Evolutionary conservation across 2,113 vertebrate species (phyloP), one percentile per base, ranked within the genome.

Genomic region (Nicator chloris): DNA sequence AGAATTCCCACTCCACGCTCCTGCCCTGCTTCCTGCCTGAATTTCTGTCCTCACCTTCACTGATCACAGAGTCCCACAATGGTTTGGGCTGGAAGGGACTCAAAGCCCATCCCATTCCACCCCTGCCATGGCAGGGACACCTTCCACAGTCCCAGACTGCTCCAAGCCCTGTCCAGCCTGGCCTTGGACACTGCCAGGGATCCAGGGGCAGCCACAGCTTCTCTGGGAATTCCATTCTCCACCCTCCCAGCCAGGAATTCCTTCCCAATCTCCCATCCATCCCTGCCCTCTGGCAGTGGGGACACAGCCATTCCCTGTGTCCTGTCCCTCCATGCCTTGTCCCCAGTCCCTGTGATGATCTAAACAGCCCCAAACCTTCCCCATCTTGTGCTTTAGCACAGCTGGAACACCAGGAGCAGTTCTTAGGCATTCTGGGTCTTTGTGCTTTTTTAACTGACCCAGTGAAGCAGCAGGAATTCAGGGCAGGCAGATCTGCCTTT

Each of bases 101-200:
- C 14, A 45, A 6, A 59, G 0, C 13, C 2, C 60, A n/a, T 15
- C 2, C 53, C 19, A 6, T 5, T 0, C 19, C 60, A 24, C 6
- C 44, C 51, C 21, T 28, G 42, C 37, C 35, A 16, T 13, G 68
- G 22, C 86, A 65, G 68, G 59, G 51, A 59, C 77, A 33, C 37
- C 20, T 59, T 0, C 15, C 77, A 8, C 33, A 37, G 3, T 33
- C 44, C 86, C 69, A 82, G 44, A 59, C 0, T 44, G 54, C 24
- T 57, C 35, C 60, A 5, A 23, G 0, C 4, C 35, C 30, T 3
- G 2, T 53, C 56, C 56, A 87, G 0, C 37, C 77, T 44, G 68
- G 47, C 65, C 49, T 26, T 6, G 84, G 24, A 0, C 56, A 71
- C 26, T 80, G 0, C 65, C 76, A 64, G 69, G 77, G 53, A n/a